A percentile compares a stretch with the other conserved stretches of the same genome.
Conservation (phyloP, 2,113 vertebrate genomes). For the Catharus fuscescens region DNA sequence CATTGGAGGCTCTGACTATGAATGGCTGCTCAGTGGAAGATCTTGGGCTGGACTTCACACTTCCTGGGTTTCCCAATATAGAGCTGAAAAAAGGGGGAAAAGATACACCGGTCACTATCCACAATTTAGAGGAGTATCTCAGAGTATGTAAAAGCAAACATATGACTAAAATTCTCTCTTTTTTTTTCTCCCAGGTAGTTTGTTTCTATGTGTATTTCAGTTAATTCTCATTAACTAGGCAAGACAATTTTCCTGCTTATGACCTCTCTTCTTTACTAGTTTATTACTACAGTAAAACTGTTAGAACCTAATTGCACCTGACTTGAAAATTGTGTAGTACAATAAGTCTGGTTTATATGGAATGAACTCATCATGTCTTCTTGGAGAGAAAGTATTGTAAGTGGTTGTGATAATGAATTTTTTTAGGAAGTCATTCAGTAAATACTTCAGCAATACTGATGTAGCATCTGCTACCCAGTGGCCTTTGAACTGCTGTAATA, state of each 20-base stretch:
- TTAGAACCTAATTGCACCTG: background rate
- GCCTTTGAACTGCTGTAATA: background rate
- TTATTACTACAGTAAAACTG: background rate
- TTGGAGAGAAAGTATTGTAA: background rate
- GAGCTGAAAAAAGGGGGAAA: conserved; percentile 99
- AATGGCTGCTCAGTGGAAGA: conserved; percentile 99
- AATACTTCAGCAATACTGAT: background rate
- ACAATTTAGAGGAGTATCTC: conserved; percentile 98
- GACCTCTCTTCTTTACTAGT: background rate
- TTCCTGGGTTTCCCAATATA: conserved; percentile 96
- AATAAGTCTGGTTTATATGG: background rate
- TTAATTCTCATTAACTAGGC: background rate
- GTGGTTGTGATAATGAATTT: background rate
- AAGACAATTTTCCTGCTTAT: background rate
- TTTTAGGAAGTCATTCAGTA: background rate
- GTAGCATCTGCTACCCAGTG: background rate
- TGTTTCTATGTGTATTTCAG: background rate
- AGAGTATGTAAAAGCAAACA: conserved; percentile 79
- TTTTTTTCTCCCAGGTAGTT: background rate
- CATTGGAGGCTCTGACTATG: conserved; percentile 95
- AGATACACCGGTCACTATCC: conserved; percentile 92
- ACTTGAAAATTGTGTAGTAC: background rate
- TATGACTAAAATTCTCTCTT: background rate
- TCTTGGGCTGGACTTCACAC: conserved; percentile 94
- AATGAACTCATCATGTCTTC: background rate